phyloP scores from a whole-genome alignment of 2,888 invertebrate species.

The Amiota mariae region DNA sequence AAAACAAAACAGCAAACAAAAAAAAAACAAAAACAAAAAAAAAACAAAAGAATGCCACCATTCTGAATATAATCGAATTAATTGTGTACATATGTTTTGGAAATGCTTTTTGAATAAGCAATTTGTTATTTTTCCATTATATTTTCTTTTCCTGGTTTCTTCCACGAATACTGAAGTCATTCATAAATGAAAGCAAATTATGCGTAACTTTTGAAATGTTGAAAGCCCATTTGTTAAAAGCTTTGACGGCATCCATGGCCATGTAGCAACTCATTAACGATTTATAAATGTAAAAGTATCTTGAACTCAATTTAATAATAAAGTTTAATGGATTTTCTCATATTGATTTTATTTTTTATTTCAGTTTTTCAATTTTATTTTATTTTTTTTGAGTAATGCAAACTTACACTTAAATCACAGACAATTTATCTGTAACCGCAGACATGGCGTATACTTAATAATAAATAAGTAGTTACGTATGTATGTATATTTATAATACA shows the following conservation, averaged over 20 bases:
- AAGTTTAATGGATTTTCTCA: slow-evolving; percentile 2
- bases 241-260: too few relatives aligned
- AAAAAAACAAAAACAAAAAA: slow-evolving; percentile 2
- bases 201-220: background rate
- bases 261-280: too few relatives aligned
- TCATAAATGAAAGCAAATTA: background rate
- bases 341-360: background rate
- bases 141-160: background rate
- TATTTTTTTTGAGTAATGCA: background rate
- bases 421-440: slow-evolving; percentile 62
- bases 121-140: slow-evolving; percentile 20
- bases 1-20: too few relatives aligned
- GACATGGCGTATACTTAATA: slow-evolving; percentile 60
- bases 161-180: too few relatives aligned
- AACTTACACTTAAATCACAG: slow-evolving; percentile 46
- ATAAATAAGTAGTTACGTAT: slow-evolving; percentile 26
- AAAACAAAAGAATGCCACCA: background rate
- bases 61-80: slow-evolving; percentile 38
- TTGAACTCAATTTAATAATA: slow-evolving; percentile 16
- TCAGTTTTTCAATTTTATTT: background rate
- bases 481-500: too few relatives aligned
- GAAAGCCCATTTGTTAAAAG: background rate
- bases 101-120: slow-evolving; percentile 55
- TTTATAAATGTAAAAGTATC: too few relatives aligned
- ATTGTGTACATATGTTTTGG: slow-evolving; percentile 52